Evolutionary conservation across 2,113 vertebrate genomes (phyloP), one percentile per base, ranked within the genome.

Genomic region (Campylomormyrus tamandua): DNA sequence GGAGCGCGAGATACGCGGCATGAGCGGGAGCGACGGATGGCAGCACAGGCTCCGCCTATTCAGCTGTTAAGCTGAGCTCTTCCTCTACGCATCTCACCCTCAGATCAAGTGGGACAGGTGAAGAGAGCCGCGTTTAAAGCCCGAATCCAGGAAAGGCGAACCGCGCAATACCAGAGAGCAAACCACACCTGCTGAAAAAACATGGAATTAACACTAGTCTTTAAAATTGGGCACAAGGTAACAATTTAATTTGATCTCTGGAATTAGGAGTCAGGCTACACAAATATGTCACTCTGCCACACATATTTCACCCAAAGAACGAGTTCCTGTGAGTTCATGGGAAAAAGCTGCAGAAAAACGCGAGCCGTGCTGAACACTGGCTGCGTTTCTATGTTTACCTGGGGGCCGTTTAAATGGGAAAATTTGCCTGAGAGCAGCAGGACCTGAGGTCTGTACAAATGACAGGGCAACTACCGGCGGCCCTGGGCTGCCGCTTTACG

Each of bases 1-100:
- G 94, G 93, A 94, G 94, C 13, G 24, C 21, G n/a, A 27, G n/a
- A 86, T 3, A 8, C 53, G 7, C 1, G 19, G 6, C 7, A 24
- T 42, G 52, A 56, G 86, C 86, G 21, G 50, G 17, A 88, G 53
- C 0, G 56, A 24, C 49, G n/a, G 19, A 56, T 39, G 35, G 27
- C 58, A 21, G 52, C 39, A 45, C 0, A 17, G 48, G 15, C 35
- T 13, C 13, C 24, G 11, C 27, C 52, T 66, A 11, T n/a, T 62
- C 35, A n/a, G 62, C 52, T n/a, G 19, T 24, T 62, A 42, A 21
- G 53, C 56, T 13, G 35, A 48, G 56, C 39, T 49, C 0, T 88
- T 27, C 39, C 87, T n/a, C 31, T 42, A 7, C n/a, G 9, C 87
- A 8, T 31, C 49, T 19, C 56, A 31, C n/a, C 21, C 39, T 45